Conservation (phyloP, 2,797 vertebrate species). For the Halcyon smyrnensis region DNA sequence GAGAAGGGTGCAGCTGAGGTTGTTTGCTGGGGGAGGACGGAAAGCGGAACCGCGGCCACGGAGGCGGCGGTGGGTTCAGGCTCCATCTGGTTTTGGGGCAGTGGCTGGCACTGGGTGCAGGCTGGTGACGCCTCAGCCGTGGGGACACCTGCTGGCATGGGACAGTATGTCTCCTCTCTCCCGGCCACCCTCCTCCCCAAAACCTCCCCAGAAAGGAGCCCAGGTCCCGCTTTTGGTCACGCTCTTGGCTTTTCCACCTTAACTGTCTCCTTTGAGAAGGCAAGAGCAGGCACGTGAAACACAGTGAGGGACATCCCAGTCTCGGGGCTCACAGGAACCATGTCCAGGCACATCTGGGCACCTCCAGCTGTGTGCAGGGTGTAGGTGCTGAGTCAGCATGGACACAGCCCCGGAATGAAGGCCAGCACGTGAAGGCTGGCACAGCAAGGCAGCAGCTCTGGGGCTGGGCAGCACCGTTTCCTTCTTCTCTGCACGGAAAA, state of each 20-base stretch:
- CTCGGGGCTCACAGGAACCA: not conserved
- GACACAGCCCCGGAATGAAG: fast-evolving
- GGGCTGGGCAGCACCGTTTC: not conserved
- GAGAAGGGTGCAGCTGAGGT: constrained; percentile 2
- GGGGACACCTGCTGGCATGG: constrained; percentile 71
- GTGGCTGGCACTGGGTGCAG: not conserved
- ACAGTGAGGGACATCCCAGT: not conserved
- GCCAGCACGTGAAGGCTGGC: not conserved
- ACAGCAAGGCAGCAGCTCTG: not conserved
- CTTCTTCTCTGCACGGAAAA: not conserved
- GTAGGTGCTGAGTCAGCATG: fast-evolving
- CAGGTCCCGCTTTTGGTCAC: not conserved
- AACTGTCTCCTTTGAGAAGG: not conserved
- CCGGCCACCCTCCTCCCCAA: not conserved
- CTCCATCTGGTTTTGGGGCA: not conserved
- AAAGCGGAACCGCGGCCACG: not conserved
- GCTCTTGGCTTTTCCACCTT: not conserved
- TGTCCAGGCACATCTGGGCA: not conserved
- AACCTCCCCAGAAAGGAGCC: not conserved
- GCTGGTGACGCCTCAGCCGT: not conserved
- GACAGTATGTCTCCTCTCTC: not conserved
- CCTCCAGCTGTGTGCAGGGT: not conserved
- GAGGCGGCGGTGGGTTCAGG: not conserved
- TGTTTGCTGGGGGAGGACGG: not conserved
- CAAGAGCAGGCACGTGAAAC: not conserved